Conservation (phyloP, 2,888 invertebrate species). For the Leucophenga maculata region DNA sequence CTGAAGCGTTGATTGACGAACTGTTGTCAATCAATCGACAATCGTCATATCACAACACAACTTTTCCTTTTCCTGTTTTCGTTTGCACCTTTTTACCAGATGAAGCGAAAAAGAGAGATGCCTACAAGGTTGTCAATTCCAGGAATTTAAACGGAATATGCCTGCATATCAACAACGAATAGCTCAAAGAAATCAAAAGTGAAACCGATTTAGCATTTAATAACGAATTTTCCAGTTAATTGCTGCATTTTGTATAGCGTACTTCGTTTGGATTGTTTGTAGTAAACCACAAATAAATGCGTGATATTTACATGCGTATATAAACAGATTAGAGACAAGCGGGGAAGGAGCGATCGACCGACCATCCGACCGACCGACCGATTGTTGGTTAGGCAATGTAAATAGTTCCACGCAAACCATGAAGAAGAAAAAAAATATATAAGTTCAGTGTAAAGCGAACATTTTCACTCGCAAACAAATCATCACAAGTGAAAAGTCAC, state of each 20-base stretch:
- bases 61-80: conserved; percentile 39
- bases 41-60: neutral
- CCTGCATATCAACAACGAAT: conserved; percentile 50
- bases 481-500: conserved; percentile 29
- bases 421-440: neutral
- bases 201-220: conserved; percentile 21
- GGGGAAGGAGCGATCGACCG: neutral
- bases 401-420: conserved; percentile 11
- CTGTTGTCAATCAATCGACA: neutral
- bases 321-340: neutral
- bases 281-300: conserved; percentile 17
- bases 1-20: conserved; percentile 5
- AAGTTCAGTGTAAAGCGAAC: conserved; percentile 1
- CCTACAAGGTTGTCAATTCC: conserved; percentile 46
- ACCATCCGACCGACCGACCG: no score
- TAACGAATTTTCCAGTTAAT: conserved; percentile 33
- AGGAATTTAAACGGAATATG: conserved; percentile 45
- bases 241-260: neutral
- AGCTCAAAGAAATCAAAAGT: conserved; percentile 20
- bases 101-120: conserved; percentile 50
- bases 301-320: conserved; percentile 24
- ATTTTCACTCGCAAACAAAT: conserved; percentile 8
- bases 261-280: neutral
- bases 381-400: conserved; percentile 7
- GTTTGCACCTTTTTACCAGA: conserved; percentile 41